Conservation (phyloP, 2,888 invertebrate species). For the Scrobipalpa atriplicella region DNA sequence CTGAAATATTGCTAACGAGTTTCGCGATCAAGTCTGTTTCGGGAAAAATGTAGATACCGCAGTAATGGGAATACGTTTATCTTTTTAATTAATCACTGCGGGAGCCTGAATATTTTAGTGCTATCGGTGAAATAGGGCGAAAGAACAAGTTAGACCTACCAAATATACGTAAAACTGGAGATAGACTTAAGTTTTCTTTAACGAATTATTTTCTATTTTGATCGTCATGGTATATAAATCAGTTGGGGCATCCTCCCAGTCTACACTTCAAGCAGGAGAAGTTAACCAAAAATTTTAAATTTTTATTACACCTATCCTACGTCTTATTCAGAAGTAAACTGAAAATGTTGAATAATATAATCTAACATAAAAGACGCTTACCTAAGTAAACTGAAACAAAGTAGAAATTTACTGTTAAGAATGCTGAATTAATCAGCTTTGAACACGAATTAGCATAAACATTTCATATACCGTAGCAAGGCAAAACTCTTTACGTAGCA, state of each 20-base stretch:
- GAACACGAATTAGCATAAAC: slow-evolving; percentile 26
- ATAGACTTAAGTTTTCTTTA: too few species aligned
- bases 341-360: too few species aligned
- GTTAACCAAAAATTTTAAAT: too few species aligned
- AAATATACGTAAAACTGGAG: too few species aligned
- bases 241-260: too few species aligned
- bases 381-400: background rate
- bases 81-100: slow-evolving; percentile 25
- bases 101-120: slow-evolving; percentile 9
- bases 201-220: too few species aligned
- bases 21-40: slow-evolving; percentile 40
- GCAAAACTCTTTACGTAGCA: slow-evolving; percentile 24
- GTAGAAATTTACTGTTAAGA: slow-evolving; percentile 14
- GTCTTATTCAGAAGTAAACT: too few species aligned
- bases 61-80: slow-evolving; percentile 22
- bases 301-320: too few species aligned
- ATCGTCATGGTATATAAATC: too few species aligned
- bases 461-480: slow-evolving; percentile 7
- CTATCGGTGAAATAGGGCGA: background rate
- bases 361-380: background rate
- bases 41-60: slow-evolving; percentile 23
- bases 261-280: too few species aligned
- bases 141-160: background rate
- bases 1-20: slow-evolving; percentile 44
- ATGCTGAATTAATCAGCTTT: slow-evolving; percentile 18